These are phyloP conservation scores for Scaptomyza tumidula DNA, from an alignment of 2,888 invertebrate species.

Conservation along the genomic window DNA sequence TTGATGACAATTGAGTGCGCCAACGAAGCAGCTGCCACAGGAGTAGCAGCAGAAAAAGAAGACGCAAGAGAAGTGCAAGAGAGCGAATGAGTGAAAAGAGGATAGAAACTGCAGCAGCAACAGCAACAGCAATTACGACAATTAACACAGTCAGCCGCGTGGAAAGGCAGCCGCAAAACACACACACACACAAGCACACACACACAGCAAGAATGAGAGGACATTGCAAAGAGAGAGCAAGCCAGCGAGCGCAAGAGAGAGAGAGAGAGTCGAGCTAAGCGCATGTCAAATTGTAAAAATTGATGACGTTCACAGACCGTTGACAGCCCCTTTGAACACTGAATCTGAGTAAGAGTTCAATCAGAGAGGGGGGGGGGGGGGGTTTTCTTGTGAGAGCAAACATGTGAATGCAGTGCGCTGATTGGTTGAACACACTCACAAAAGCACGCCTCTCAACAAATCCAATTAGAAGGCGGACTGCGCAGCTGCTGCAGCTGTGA, in stretches of 20 bases:
- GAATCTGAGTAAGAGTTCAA: slow-evolving; percentile 12
- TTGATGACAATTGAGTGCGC: slow-evolving; percentile 84
- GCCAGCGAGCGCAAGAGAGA: not conserved
- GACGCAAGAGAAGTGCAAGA: slow-evolving; percentile 16
- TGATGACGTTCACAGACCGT: slow-evolving; percentile 80
- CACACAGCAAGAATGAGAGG: slow-evolving; percentile 19
- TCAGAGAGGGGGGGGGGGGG: not conserved
- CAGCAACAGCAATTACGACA: slow-evolving; percentile 79
- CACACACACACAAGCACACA: slow-evolving; percentile 12
- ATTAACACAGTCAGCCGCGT: slow-evolving; percentile 82
- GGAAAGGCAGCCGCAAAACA: slow-evolving; percentile 68
- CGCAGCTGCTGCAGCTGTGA: slow-evolving; percentile 66
- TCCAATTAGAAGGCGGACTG: slow-evolving; percentile 58
- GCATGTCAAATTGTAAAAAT: slow-evolving; percentile 81
- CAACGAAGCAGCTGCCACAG: slow-evolving; percentile 70
- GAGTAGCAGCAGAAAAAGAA: slow-evolving; percentile 26
- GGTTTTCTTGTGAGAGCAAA: slow-evolving; percentile 6
- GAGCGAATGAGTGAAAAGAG: slow-evolving; percentile 39
- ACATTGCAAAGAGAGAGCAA: slow-evolving; percentile 21
- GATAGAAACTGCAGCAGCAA: slow-evolving; percentile 54
- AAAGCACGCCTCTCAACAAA: slow-evolving; percentile 56
- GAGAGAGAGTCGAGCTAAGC: slow-evolving; percentile 33
- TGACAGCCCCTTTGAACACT: slow-evolving; percentile 71
- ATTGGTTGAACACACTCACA: slow-evolving; percentile 54
- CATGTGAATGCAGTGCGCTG: slow-evolving; percentile 28